Evolutionary conservation across 2,888 invertebrate genomes (phyloP), one percentile per base, ranked within the genome.

Genomic region (Perithous albicinctus): DNA sequence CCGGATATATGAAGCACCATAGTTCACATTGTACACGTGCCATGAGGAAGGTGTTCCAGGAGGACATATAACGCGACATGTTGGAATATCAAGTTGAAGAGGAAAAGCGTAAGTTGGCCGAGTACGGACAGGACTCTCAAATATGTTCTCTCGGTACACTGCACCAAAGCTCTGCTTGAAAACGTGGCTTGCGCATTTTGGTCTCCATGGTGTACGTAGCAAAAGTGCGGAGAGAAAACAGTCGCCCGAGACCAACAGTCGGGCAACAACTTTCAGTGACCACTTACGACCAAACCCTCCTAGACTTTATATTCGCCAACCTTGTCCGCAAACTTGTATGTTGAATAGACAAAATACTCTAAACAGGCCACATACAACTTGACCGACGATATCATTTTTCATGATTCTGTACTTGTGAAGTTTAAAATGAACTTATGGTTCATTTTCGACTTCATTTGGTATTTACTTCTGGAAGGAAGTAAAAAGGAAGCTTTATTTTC

Each of bases 201-300:
- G 35, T 23, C 66, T 23, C 54, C 46, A 35, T 8, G 29, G 26
- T 41, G 41, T 26, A 23, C 12, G 8, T 63, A n/a, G 38, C 18
- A 61, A 7, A 0, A 1, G 41, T 23, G 26, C 43, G n/a, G 2
- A 15, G 15, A 38, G 35, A 38, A 26, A 63, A 32, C 51, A 76
- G 56, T 76, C 70, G 56, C 51, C n/a, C 48, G 51, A 46, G 54
- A 54, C 54, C 54, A 69, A 54, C 43, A 32, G 80, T 59, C 56
- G 56, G 4, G 48, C 41, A 70, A 76, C 64, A 70, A 70, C 76
- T 80, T 59, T 70, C 26, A 56, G 46, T 46, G 59, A 76, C 56
- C 76, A 70, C 70, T 80, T 80, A 56, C 64, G 23, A 26, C 54
- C 38, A 74, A 74, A 79, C 63, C 54, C 43, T 48, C 23, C 48